Evolutionary conservation across 2,888 invertebrate species (phyloP).

Genomic region (Brachyopa scutellaris): DNA sequence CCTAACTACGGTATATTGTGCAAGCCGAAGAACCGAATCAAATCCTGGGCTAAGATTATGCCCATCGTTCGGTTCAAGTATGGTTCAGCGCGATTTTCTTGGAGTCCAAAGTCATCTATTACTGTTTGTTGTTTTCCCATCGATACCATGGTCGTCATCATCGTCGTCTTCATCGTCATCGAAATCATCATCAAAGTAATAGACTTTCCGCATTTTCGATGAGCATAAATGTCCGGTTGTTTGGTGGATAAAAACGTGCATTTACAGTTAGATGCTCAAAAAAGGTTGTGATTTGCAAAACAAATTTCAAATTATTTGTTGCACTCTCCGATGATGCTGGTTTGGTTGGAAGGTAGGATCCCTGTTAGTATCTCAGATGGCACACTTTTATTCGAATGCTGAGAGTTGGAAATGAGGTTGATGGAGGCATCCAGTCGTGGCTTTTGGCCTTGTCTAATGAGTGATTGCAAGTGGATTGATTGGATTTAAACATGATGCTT

Average conservation of each 20-base stretch:
- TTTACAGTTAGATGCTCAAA: slow-evolving; percentile 63
- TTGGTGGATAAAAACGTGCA: slow-evolving; percentile 39
- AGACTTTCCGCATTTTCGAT: slow-evolving; percentile 70
- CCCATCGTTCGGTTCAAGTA: slow-evolving; percentile 58
- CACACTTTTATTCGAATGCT: slow-evolving; percentile 35
- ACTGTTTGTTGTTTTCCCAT: slow-evolving; percentile 37
- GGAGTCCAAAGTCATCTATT: slow-evolving; percentile 14
- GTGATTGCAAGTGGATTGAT: slow-evolving; percentile 57
- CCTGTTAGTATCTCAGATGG: slow-evolving; percentile 35
- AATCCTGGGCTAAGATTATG: slow-evolving; percentile 56
- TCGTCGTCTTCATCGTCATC: slow-evolving; percentile 11
- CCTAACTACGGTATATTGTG: slow-evolving; percentile 13
- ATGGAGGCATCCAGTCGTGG: slow-evolving; percentile 33
- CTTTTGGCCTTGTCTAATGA: slow-evolving; percentile 67
- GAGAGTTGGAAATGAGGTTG: slow-evolving; percentile 31
- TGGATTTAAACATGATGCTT: slow-evolving; percentile 43
- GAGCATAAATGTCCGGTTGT: slow-evolving; percentile 64
- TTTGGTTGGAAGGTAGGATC: too few species aligned
- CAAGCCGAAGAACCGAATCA: slow-evolving; percentile 26
- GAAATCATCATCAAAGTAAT: slow-evolving; percentile 66
- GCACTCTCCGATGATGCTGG: slow-evolving; percentile 2
- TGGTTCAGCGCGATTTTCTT: slow-evolving; percentile 33
- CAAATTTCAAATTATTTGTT: slow-evolving; percentile 57
- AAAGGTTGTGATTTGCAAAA: slow-evolving; percentile 70
- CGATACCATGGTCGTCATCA: slow-evolving; percentile 13